Evolutionary conservation across 2,888 invertebrate species (phyloP), one percentile per base, ranked within the genome.

Genomic region (Caenorhabditis drosophilae): DNA sequence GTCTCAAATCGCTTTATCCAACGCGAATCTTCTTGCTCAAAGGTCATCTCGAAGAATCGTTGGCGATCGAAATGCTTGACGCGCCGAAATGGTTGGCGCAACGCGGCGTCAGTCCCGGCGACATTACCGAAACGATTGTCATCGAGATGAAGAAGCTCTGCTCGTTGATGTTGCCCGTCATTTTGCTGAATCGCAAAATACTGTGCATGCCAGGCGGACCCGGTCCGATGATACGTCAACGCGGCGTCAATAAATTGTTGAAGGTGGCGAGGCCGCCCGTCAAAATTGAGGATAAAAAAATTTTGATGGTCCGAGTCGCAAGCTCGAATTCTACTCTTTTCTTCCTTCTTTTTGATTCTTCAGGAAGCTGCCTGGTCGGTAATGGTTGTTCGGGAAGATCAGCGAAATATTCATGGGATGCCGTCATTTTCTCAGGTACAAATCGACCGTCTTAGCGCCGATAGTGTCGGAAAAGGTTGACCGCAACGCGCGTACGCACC

Each of bases 121-220:
- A 38, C 18, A 55, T 45, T 11, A 57, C 51, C 41, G 52, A 57
- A 7, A 25, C 26, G 15, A 18, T 58, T 9, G 11, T 18, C 18
- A 7, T 46, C 15, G 64, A 64, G 40, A 63, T 63, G 57, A 63
- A 57, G 22, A 35, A 26, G 18, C 7, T 50, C 12, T 54, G 54
- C 34, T 56, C 47, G 34, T 7, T 49, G 40, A 51, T 66, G 59
- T 51, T 54, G 11, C 55, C 59, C 4, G 52, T 38, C 0, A 56
- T 58, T 0, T 6, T 38, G 36, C 16, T 75, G 34, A 51, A 63
- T 48, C 35, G 50, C 16, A 57, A 61, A 9, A 64, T 72, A 20
- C 52, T 77, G 7, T 73, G 73, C 45, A 63, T 77, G 45, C 67
- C 70, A 1, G 77, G 75, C 0, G 77, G 75, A 2, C 75, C 75